Evolutionary conservation across 1,140 invertebrate species (phyloP).

Genomic region (Tetragonula clypearis): DNA sequence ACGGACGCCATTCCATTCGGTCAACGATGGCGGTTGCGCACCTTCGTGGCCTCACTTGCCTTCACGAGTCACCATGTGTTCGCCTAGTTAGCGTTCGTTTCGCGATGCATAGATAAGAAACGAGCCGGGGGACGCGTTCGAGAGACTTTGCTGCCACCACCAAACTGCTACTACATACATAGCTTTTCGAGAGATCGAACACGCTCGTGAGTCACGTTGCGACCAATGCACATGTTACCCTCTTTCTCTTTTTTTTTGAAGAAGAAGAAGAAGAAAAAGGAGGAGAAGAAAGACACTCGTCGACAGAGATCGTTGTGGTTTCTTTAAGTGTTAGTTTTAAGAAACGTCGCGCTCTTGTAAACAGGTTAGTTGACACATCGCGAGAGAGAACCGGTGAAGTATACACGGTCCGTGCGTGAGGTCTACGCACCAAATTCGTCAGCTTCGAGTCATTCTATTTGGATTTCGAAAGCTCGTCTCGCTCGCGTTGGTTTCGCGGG

Average conservation of each 20-base stretch:
- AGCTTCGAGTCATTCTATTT: too few relatives aligned
- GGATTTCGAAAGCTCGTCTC: too few relatives aligned
- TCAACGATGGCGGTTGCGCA: not conserved
- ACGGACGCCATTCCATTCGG: not conserved
- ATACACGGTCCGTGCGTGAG: not conserved
- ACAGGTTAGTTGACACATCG: not conserved
- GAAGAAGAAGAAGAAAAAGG: too few relatives aligned
- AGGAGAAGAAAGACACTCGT: not conserved
- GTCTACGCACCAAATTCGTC: not conserved
- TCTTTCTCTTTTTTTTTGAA: not conserved
- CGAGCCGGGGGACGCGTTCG: not conserved
- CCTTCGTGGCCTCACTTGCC: not conserved
- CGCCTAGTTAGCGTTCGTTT: conserved; percentile 38
- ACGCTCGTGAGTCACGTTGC: not conserved
- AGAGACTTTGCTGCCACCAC: not conserved
- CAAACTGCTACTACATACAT: not conserved
- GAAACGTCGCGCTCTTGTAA: not conserved
- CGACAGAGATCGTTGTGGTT: not conserved
- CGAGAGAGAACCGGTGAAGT: not conserved
- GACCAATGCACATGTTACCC: not conserved
- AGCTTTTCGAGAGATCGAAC: not conserved
- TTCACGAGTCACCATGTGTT: conserved; percentile 11
- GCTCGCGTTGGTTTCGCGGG: too few relatives aligned
- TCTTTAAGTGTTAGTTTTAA: not conserved
- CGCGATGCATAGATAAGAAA: conserved; percentile 35